Conservation (phyloP, 2,113 vertebrate genomes). For the Stictonetta naevosa region DNA sequence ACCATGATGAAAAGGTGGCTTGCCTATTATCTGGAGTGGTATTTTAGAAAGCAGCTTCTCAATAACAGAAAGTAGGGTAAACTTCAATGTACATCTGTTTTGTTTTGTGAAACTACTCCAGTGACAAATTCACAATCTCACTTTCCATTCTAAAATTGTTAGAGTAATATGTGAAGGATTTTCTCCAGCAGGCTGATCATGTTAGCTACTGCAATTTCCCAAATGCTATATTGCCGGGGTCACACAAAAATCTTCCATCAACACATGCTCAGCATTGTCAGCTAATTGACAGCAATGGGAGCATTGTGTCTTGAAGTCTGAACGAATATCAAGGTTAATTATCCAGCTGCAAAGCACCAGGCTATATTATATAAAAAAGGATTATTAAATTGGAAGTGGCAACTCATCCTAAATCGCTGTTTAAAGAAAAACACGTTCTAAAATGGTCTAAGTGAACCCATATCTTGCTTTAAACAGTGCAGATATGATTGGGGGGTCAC, state of each 20-base stretch:
- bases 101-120: not conserved
- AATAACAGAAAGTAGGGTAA: not conserved
- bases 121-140: not conserved
- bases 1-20: not conserved
- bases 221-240: not conserved
- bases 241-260: slow-evolving; percentile 1
- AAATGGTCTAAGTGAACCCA: not conserved
- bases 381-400: slow-evolving; percentile 24
- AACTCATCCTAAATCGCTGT: not conserved
- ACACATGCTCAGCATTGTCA: not conserved
- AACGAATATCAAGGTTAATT: slow-evolving; percentile 67
- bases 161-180: not conserved
- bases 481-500: not conserved
- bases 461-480: not conserved
- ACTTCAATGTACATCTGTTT: not conserved
- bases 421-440: slow-evolving; percentile 38
- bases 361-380: not conserved
- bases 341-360: slow-evolving; percentile 6
- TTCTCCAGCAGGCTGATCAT: not conserved
- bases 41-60: not conserved
- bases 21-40: not conserved
- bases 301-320: not conserved
- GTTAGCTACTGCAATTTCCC: slow-evolving; percentile 2
- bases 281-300: slow-evolving; percentile 59
- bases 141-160: not conserved